A percentile compares a stretch with the other conserved stretches of the same genome.
phyloP scores from a whole-genome alignment of 2,888 invertebrate genomes.

The Andricus quercusramuli region DNA sequence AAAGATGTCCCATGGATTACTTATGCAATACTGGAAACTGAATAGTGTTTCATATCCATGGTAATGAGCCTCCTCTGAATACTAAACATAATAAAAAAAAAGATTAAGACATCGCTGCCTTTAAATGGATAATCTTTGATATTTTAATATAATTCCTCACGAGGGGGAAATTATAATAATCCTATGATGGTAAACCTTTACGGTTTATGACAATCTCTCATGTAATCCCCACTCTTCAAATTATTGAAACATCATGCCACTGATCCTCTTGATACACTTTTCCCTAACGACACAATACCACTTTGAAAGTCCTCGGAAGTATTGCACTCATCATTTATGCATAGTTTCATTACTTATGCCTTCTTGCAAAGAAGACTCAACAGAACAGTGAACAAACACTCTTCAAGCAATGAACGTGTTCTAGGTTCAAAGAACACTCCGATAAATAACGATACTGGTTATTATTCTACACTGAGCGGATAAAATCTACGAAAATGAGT shows the following conservation, averaged over 20 bases:
- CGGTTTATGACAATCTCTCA: background rate
- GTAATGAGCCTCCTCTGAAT: no score
- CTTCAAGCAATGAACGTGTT: slow-evolving; percentile 1
- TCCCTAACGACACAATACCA: background rate
- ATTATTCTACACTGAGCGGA: slow-evolving; percentile 12
- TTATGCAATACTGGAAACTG: background rate
- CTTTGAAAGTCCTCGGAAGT: background rate
- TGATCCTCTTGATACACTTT: background rate
- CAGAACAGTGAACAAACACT: slow-evolving; percentile 8
- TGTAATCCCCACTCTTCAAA: background rate
- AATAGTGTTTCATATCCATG: no score
- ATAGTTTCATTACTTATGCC: background rate
- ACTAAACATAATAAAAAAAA: background rate
- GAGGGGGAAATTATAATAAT: background rate
- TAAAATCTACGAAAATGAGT: slow-evolving; percentile 33
- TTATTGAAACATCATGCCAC: background rate
- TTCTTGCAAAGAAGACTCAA: background rate
- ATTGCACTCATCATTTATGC: background rate
- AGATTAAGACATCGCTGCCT: background rate
- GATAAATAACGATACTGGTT: slow-evolving; percentile 22
- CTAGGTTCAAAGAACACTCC: background rate
- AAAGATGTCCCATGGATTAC: background rate
- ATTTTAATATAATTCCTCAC: background rate
- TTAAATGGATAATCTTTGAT: slow-evolving; percentile 11
- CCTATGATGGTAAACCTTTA: background rate